Percentiles rank a stretch among this genome's conserved stretches.
Conservation (phyloP, 2,888 invertebrate species). For the Polydrusus pterygomalis region DNA sequence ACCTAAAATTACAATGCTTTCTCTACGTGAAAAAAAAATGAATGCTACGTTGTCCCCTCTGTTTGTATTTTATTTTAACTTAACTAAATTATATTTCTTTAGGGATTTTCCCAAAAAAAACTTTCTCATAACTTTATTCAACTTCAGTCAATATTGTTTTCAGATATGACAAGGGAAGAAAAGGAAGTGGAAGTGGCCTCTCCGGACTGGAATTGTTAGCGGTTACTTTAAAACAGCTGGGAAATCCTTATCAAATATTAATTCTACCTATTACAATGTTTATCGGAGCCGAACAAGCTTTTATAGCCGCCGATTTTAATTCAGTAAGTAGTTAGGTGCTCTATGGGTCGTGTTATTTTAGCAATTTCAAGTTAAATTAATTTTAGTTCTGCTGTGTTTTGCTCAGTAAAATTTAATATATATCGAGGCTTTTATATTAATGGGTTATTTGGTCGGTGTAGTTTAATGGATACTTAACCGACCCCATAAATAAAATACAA, state of each 20-base stretch:
- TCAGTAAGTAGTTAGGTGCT: slow-evolving; percentile 75
- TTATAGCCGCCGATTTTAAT: slow-evolving; percentile 89
- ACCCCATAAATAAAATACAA: no score
- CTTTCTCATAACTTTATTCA: background rate
- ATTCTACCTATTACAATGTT: slow-evolving; percentile 94
- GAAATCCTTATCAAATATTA: slow-evolving; percentile 86
- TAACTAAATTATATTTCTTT: no score
- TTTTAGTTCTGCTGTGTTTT: background rate
- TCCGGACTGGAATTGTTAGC: slow-evolving; percentile 81
- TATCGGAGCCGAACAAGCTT: slow-evolving; percentile 95
- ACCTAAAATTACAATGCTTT: no score
- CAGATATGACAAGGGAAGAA: slow-evolving; percentile 78
- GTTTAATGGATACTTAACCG: no score
- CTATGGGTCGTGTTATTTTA: slow-evolving; percentile 5
- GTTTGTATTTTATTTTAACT: no score
- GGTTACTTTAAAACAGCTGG: slow-evolving; percentile 85
- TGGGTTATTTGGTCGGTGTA: background rate
- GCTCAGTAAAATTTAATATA: background rate
- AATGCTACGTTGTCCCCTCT: no score
- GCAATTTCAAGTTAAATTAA: background rate
- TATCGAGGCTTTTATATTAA: background rate
- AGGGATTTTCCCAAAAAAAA: no score
- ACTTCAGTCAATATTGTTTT: slow-evolving; percentile 53
- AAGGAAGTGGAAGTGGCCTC: slow-evolving; percentile 77
- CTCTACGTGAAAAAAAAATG: no score